These are phyloP conservation scores for Lissonota sp. DNA, from an alignment of 2,888 invertebrate species.

Conservation along the genomic window DNA sequence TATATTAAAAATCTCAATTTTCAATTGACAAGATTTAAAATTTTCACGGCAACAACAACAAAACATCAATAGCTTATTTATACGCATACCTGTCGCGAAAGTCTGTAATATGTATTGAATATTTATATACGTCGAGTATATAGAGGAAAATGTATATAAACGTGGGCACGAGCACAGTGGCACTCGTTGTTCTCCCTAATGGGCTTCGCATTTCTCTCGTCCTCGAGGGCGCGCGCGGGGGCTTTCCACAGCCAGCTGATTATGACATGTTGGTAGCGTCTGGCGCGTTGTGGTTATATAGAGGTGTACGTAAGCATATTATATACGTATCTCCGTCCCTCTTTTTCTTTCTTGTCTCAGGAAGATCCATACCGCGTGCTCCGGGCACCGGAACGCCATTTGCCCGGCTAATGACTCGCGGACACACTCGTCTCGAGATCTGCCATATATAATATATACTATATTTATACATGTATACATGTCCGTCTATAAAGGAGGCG, in stretches of 20 bases:
- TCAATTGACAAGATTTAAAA: no score
- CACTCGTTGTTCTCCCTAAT: constrained; percentile 81
- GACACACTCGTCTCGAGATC: constrained; percentile 74
- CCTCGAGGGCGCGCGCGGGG: constrained; percentile 65
- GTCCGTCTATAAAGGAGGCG: not conserved
- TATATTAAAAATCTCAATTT: no score
- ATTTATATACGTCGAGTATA: constrained; percentile 34
- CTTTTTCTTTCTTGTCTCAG: constrained; percentile 20
- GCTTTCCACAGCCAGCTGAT: constrained; percentile 83
- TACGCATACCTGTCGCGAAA: no score
- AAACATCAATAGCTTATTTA: no score
- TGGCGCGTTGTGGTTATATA: constrained; percentile 66
- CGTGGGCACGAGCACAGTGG: constrained; percentile 70
- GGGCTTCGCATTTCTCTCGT: constrained; percentile 79
- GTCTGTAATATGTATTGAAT: not conserved
- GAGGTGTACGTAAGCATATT: constrained; percentile 21
- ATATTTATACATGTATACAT: constrained; percentile 17
- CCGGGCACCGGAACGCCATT: constrained; percentile 81
- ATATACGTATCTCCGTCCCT: constrained; percentile 1
- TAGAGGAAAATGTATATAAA: constrained; percentile 47
- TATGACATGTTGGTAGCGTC: constrained; percentile 81
- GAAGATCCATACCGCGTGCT: constrained; percentile 77
- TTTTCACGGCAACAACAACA: no score
- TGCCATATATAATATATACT: constrained; percentile 31
- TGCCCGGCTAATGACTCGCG: constrained; percentile 82